These are phyloP conservation scores for Julus scanicus DNA, from an alignment of 2,888 invertebrate species.

Conservation along the genomic window DNA sequence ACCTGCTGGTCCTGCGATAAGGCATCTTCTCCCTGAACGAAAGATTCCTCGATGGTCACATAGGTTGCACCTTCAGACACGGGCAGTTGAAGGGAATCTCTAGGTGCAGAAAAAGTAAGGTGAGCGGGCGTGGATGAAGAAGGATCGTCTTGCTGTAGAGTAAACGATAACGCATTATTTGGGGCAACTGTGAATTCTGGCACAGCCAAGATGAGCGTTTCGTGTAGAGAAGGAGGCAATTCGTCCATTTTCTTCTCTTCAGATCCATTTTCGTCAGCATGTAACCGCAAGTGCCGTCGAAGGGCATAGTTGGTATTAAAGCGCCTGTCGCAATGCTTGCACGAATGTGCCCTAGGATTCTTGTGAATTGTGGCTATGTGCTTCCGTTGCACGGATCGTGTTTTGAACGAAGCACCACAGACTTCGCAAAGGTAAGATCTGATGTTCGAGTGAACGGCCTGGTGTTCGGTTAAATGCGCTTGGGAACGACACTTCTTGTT, in stretches of 20 bases:
- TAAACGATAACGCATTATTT: constrained; percentile 36
- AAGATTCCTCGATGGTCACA: constrained; percentile 55
- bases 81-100: constrained; percentile 1
- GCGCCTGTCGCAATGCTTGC: constrained; percentile 64
- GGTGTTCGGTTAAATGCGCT: constrained; percentile 65
- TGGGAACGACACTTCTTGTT: constrained; percentile 65
- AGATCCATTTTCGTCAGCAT: constrained; percentile 57
- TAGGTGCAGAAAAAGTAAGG: not conserved
- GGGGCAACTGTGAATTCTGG: not conserved
- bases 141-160: not conserved
- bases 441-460: constrained; percentile 66
- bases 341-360: constrained; percentile 65
- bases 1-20: constrained; percentile 53
- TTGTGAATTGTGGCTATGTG: constrained; percentile 66
- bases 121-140: constrained; percentile 36
- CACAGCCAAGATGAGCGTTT: not conserved
- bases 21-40: constrained; percentile 51
- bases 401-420: constrained; percentile 70
- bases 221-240: not conserved
- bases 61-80: constrained; percentile 46
- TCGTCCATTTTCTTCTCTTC: not conserved
- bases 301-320: constrained; percentile 67
- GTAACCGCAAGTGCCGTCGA: constrained; percentile 65
- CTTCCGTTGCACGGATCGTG: constrained; percentile 66
- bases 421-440: constrained; percentile 69